Evolutionary conservation across 1,140 invertebrate species (phyloP).

Genomic region (Drosophila nasuta): DNA sequence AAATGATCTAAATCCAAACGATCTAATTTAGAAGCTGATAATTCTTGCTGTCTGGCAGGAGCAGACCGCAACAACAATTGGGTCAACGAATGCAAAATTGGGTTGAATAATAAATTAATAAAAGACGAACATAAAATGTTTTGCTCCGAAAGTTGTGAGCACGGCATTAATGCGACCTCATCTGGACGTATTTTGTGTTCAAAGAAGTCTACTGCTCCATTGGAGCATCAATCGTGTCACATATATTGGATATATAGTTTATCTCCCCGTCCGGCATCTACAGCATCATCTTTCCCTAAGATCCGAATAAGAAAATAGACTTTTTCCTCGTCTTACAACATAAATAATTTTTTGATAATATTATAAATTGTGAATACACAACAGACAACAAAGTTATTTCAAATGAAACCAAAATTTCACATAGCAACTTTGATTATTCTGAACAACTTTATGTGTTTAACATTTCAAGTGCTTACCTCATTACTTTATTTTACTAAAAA

Average conservation of each 20-base stretch:
- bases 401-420: too few relatives aligned
- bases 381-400: too few relatives aligned
- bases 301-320: conserved; percentile 26
- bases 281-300: not conserved
- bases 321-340: too few relatives aligned
- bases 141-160: conserved; percentile 62
- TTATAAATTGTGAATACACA: too few relatives aligned
- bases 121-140: conserved; percentile 39
- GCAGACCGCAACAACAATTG: conserved; percentile 13
- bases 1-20: conserved; percentile 49
- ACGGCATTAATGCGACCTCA: conserved; percentile 41
- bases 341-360: too few relatives aligned
- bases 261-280: conserved; percentile 26
- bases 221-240: not conserved
- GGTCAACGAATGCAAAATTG: not conserved
- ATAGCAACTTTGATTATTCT: too few relatives aligned
- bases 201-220: not conserved
- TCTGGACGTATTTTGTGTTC: conserved; percentile 4
- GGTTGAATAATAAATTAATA: not conserved
- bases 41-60: conserved; percentile 13
- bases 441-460: too few relatives aligned
- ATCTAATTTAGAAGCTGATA: not conserved
- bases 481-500: too few relatives aligned
- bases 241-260: conserved; percentile 7
- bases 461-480: too few relatives aligned